Base-by-base conservation (phyloP, 2,797 vertebrate species). In the Nothura maculosa region DNA sequence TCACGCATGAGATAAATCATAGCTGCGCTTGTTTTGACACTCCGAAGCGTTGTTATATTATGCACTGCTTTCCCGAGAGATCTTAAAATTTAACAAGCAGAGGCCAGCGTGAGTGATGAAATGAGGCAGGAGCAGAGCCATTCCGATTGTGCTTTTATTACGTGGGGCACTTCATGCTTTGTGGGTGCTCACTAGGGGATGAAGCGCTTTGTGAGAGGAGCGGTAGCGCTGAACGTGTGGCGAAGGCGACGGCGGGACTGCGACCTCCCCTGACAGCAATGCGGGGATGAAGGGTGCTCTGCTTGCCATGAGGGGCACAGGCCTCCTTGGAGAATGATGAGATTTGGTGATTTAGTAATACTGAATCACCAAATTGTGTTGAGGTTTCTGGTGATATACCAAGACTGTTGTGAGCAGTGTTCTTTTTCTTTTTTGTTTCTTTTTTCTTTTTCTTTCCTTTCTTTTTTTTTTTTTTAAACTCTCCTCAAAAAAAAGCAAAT, bases 11-110 rank as follows among this genome's bases (percentile, higher is more conserved):
- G 74, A 76, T 89, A 92, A 92, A 93, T 94, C 82, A 94, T 90
- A 76, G 68, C 83, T 91, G 42, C 69, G 32, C 57, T 74, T 94
- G 86, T 87, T 95, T 94, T 94, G 83, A 97, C 82, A 86, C 81
- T 77, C 75, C 52, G 73, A 82, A 96, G 89, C 80, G 84, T 88
- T 90, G 75, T 95, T 96, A 90, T 66, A 74, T 80, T 96, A 88
- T 80, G 73, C 81, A 80, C 66, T 93, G 58, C 36, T 92, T 90
- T 96, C 89, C 96, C 88, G 94, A 96, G 68, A 83, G 70, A 92
- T 77, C 81, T 96, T 94, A 95, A 96, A 91, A 93, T 95, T 97
- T 97, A 96, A 90, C 85, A 94, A 94, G 89, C 85, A 93, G 86
- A 90, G 91, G 84, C 79, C 79, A 81, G 77, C 52, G 40, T 83